phyloP scores from a whole-genome alignment of 2,113 vertebrate genomes.

The Protobothrops mucrosquamatus region DNA sequence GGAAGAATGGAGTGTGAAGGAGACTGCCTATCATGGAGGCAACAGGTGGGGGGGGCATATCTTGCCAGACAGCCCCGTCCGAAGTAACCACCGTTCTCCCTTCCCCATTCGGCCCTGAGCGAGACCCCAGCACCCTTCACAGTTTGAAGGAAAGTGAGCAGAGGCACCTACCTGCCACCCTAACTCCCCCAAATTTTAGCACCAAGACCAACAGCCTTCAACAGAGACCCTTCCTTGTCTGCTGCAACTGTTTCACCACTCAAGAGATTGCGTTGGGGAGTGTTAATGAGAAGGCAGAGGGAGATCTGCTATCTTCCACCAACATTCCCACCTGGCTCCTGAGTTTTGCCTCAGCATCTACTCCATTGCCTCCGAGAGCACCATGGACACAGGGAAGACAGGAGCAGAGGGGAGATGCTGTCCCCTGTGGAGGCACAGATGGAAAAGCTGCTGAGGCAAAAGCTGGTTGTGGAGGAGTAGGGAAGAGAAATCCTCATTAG shows the following conservation, averaged over 20 bases:
- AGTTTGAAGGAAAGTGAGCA: constrained; percentile 15
- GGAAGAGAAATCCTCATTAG: constrained; percentile 19
- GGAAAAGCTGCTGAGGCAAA: constrained; percentile 6
- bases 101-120: not conserved
- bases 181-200: constrained; percentile 18
- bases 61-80: not conserved
- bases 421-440: constrained; percentile 3
- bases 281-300: not conserved
- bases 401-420: not conserved
- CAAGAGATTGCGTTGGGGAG: not conserved
- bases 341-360: constrained; percentile 1
- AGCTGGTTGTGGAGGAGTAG: not conserved
- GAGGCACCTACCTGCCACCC: not conserved
- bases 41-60: no score
- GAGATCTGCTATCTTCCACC: not conserved
- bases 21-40: not conserved
- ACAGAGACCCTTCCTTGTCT: no score
- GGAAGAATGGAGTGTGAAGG: not conserved
- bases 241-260: not conserved
- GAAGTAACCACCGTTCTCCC: not conserved
- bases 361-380: constrained; percentile 13
- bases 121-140: constrained; percentile 32
- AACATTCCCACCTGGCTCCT: not conserved
- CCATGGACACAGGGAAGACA: constrained; percentile 31
- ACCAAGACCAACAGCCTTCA: constrained; percentile 22